phyloP scores from a whole-genome alignment of 2,797 vertebrate genomes.

The Ataeniobius toweri region DNA sequence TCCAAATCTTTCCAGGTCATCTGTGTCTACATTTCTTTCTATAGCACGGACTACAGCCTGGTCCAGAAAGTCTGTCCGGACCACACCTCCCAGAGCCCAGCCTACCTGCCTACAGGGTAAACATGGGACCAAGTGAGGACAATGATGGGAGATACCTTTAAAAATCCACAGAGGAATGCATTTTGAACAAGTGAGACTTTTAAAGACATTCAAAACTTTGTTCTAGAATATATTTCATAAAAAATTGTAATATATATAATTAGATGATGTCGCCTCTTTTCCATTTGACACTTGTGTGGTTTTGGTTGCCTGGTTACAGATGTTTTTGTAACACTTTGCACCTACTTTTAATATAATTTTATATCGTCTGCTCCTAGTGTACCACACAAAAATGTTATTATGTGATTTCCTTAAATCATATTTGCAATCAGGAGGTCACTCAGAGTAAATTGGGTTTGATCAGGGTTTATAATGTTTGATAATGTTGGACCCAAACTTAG shows the following conservation, averaged over 20 bases:
- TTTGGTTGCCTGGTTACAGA: neutral
- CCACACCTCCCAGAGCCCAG: slow-evolving; percentile 91
- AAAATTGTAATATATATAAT: neutral
- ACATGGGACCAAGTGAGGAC: slow-evolving; percentile 6
- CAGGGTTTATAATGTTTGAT: neutral
- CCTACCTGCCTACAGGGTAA: slow-evolving; percentile 88
- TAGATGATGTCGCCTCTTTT: neutral
- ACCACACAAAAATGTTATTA: too few species aligned
- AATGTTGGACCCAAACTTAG: too few species aligned
- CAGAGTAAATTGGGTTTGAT: neutral
- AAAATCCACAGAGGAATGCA: neutral
- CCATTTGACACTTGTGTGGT: too few species aligned
- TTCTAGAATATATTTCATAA: neutral
- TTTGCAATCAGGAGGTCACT: too few species aligned
- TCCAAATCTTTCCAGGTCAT: too few species aligned
- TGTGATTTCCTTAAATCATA: too few species aligned
- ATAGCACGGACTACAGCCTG: too few species aligned
- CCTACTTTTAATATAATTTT: neutral
- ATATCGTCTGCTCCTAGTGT: neutral
- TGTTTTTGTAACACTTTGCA: neutral
- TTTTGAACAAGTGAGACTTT: neutral
- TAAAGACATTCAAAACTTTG: neutral
- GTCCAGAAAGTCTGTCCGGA: slow-evolving; percentile 97
- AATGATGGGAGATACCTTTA: neutral
- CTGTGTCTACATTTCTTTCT: too few species aligned